Evolutionary conservation across 92 coral and sea anemone species (phyloP).

Genomic region (Metridium senile): DNA sequence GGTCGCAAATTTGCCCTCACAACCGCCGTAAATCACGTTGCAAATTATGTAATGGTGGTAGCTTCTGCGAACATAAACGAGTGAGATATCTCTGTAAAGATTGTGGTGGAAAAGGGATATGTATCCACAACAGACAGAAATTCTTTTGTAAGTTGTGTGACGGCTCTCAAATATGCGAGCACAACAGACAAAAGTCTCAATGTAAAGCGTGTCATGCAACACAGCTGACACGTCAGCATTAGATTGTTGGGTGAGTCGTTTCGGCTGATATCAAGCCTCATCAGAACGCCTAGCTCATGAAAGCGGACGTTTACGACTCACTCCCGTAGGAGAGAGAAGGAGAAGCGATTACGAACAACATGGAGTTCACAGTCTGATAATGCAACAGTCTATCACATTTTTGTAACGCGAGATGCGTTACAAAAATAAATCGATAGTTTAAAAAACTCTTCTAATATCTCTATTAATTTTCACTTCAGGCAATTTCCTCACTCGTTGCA

Average conservation of each 20-base stretch:
- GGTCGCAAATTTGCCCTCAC: conserved; percentile 41
- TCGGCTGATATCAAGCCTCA: conserved; percentile 57
- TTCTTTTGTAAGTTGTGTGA: conserved; percentile 36
- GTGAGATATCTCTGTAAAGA: conserved; percentile 45
- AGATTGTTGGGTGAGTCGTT: conserved; percentile 40
- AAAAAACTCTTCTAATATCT: conserved; percentile 8
- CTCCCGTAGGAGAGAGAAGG: conserved; percentile 35
- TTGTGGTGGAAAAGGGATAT: conserved; percentile 39
- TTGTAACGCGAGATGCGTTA: conserved; percentile 33
- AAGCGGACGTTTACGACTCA: conserved; percentile 45
- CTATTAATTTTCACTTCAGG: conserved; percentile 33
- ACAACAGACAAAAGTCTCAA: conserved; percentile 45
- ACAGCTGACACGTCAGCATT: conserved; percentile 22
- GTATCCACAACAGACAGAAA: conserved; percentile 49
- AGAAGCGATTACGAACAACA: conserved; percentile 18
- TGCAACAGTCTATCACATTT: conserved; percentile 24
- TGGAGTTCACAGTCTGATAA: neutral
- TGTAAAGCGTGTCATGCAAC: conserved; percentile 46
- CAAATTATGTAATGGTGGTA: conserved; percentile 22
- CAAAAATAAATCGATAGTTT: conserved; percentile 11
- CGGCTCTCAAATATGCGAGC: conserved; percentile 43
- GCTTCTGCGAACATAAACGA: conserved; percentile 47
- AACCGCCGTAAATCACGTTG: conserved; percentile 29
- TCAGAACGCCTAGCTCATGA: conserved; percentile 45
- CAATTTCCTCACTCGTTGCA: conserved; percentile 42